Percentiles rank a stretch among this genome's conserved stretches.
Evolutionary conservation across 2,113 vertebrate species (phyloP).

Genomic region (Mormoops blainvillei): DNA sequence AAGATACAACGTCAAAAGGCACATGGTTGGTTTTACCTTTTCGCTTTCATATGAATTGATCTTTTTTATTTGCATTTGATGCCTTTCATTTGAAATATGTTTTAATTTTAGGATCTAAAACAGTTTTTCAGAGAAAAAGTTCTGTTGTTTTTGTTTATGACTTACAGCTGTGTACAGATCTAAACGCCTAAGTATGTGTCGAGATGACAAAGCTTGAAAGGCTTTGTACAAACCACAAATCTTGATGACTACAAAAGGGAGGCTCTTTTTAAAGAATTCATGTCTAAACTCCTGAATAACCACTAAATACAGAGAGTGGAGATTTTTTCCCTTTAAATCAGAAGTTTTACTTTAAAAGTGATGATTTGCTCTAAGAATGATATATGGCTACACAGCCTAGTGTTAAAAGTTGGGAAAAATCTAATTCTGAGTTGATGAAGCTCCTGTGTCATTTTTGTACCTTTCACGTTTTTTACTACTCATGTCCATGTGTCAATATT

Average conservation of each 20-base stretch:
- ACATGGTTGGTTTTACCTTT: not conserved
- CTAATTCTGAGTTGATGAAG: not conserved
- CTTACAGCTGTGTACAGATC: constrained; percentile 39
- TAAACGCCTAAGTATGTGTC: not conserved
- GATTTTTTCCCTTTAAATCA: constrained; percentile 18
- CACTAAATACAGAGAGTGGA: not conserved
- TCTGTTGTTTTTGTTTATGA: constrained; percentile 67
- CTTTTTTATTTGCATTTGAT: constrained; percentile 29
- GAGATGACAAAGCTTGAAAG: constrained; percentile 38
- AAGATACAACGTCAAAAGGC: not conserved
- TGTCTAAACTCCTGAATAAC: not conserved
- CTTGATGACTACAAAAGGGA: constrained; percentile 19
- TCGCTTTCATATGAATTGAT: not conserved
- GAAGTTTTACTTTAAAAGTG: constrained; percentile 32
- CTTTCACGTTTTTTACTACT: constrained; percentile 46
- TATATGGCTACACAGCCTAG: not conserved
- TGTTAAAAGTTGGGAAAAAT: constrained; percentile 24
- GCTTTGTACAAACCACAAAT: not conserved
- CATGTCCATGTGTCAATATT: constrained; percentile 29
- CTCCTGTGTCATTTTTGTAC: constrained; percentile 33
- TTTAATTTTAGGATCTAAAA: constrained; percentile 58
- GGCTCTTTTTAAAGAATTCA: not conserved
- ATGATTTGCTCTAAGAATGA: constrained; percentile 15
- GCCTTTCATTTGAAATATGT: constrained; percentile 45
- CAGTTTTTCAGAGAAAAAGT: not conserved